Base-by-base conservation (phyloP, 2,113 vertebrate genomes). In the Bubalus kerabau region DNA sequence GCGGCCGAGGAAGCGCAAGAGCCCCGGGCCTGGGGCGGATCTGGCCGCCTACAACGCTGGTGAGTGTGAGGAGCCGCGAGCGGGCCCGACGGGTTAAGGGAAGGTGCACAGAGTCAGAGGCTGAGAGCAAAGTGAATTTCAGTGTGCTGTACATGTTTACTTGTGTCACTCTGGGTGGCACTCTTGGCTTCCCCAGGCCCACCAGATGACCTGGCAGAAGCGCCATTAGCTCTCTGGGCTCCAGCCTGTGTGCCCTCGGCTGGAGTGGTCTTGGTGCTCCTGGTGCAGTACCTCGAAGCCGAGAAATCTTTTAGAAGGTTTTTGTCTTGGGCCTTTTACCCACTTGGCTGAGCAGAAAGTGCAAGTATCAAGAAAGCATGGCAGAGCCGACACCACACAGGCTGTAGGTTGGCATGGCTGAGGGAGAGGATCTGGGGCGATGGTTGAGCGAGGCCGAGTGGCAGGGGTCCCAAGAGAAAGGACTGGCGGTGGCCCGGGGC, bases 41-140 rank as follows among this genome's bases (percentile, higher is more conserved):
- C 98, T 99, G 96, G 99, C 99, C 23, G 99, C 99, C 78, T 99
- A 99, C 97, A 99, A 99, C 13, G 99, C 99, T 99, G 99, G 99
- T 99, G 99, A 99, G 99, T 98, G 95, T 9, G 0, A 67, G 93
- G 89, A n/a, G 23, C 50, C 57, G 40, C 1, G 64, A 92, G 3
- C 32, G 67, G 86, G 67, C 87, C 82, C 23, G 36, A 96, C 17
- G 80, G 7, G 87, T 94, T 56, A 52, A 48, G 93, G 76, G 32
- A 87, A 80, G 83, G 64, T 43, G 71, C 3, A 5, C 1, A 52
- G 46, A 5, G 3, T 30, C 6, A 7, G 9, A 7, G 12, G 6
- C 76, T 7, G 2, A 21, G 46, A 82, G 23, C 43, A 9, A 10
- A 30, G 76, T n/a, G 81, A 81, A 82, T 91, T 60, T 64, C 15